phyloP scores from a whole-genome alignment of 2,113 vertebrate genomes.

The Orcinus orca region DNA sequence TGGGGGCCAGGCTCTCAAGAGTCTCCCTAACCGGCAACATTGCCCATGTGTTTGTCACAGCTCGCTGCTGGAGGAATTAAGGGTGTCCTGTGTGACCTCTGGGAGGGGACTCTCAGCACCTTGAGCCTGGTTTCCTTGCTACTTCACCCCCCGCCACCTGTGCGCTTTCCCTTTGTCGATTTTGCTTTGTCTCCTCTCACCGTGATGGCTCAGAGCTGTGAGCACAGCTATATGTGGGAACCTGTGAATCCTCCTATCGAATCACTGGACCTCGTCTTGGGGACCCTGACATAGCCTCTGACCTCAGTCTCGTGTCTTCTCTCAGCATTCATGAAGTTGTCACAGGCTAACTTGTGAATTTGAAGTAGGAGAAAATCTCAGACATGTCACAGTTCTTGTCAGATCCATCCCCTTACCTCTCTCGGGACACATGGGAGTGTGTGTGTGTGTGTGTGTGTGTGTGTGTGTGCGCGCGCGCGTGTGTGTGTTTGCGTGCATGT shows the following conservation, averaged over 20 bases:
- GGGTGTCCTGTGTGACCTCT: background rate
- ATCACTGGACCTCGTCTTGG: background rate
- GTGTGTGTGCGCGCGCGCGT: rapidly evolving
- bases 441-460: background rate
- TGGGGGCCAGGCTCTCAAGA: background rate
- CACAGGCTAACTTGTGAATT: background rate
- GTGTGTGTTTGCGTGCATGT: too few relatives aligned
- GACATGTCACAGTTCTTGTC: background rate
- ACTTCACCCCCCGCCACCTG: too few relatives aligned
- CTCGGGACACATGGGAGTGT: background rate
- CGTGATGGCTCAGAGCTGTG: background rate
- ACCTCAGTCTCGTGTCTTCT: background rate
- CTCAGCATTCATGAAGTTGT: background rate
- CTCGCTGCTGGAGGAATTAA: background rate
- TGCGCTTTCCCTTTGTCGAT: background rate
- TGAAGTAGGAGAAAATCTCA: background rate
- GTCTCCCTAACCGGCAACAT: background rate
- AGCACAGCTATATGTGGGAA: background rate
- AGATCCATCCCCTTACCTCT: background rate
- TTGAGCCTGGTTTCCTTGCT: background rate
- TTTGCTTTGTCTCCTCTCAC: background rate
- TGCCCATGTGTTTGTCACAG: background rate
- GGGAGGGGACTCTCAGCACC: background rate
- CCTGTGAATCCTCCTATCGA: background rate
- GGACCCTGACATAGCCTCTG: background rate